Evolutionary conservation across 2,888 invertebrate species (phyloP).

Genomic region (Celastrina argiolus): DNA sequence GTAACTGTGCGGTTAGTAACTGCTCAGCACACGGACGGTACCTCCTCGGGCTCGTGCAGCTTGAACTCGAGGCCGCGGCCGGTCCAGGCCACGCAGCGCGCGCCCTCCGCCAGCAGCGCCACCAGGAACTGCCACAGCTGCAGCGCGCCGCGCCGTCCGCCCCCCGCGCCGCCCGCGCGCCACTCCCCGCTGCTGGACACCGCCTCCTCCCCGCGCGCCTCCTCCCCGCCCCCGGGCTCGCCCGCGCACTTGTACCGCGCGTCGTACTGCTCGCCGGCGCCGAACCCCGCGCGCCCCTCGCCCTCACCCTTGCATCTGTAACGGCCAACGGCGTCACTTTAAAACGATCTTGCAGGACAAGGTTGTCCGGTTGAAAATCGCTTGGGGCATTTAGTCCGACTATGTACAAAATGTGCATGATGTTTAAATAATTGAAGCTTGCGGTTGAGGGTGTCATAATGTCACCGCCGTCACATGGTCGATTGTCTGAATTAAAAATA

Average conservation of each 20-base stretch:
- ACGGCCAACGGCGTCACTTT: too few relatives aligned
- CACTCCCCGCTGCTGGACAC: slow-evolving; percentile 52
- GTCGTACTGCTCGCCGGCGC: slow-evolving; percentile 51
- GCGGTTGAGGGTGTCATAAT: too few relatives aligned
- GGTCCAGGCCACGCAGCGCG: slow-evolving; percentile 95
- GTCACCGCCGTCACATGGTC: too few relatives aligned
- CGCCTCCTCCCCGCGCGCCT: slow-evolving; percentile 53
- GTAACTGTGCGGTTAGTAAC: too few relatives aligned
- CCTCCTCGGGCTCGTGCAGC: slow-evolving; percentile 96
- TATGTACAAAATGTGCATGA: too few relatives aligned
- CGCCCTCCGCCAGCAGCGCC: slow-evolving; percentile 82
- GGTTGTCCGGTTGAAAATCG: too few relatives aligned
- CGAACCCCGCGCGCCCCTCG: slow-evolving; percentile 47
- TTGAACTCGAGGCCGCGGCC: slow-evolving; percentile 97
- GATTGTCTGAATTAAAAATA: too few relatives aligned
- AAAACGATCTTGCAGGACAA: too few relatives aligned
- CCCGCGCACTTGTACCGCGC: slow-evolving; percentile 41
- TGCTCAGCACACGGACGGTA: slow-evolving; percentile 27
- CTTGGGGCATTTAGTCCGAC: too few relatives aligned
- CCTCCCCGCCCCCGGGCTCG: slow-evolving; percentile 41
- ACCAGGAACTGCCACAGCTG: slow-evolving; percentile 98
- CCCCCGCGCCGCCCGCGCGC: slow-evolving; percentile 57
- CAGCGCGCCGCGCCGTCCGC: slow-evolving; percentile 86
- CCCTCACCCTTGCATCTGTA: slow-evolving; percentile 56
- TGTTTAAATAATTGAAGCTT: too few relatives aligned